Evolutionary conservation across 2,888 invertebrate species (phyloP).

Genomic region (Ormyrus nitidulus): DNA sequence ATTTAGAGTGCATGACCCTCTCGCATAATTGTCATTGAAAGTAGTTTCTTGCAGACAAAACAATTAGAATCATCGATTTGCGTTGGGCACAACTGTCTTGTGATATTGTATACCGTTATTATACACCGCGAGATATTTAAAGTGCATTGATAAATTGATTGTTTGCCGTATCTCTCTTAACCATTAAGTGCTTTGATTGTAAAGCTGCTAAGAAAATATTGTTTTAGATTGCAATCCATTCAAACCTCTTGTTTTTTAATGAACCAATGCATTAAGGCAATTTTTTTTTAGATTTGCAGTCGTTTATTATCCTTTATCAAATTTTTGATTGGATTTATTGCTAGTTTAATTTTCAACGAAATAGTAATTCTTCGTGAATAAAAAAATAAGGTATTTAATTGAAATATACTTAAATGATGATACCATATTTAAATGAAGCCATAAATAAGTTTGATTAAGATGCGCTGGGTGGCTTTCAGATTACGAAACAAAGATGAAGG

Average conservation of each 20-base stretch:
- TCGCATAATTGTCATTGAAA: conserved; percentile 25
- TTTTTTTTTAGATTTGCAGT: not conserved
- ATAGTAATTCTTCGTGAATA: too few species aligned
- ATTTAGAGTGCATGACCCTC: not conserved
- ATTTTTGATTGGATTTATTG: too few species aligned
- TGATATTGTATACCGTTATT: not conserved
- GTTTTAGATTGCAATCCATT: too few species aligned
- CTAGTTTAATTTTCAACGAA: too few species aligned
- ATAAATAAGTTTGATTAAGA: not conserved
- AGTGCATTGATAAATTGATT: conserved; percentile 21
- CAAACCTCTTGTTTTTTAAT: too few species aligned
- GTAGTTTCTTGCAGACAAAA: conserved; percentile 37
- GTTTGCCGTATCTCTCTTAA: not conserved
- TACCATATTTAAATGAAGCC: too few species aligned
- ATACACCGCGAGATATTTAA: not conserved
- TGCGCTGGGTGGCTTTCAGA: not conserved
- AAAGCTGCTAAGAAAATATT: too few species aligned
- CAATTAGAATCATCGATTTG: conserved; percentile 30
- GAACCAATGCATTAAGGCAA: too few species aligned
- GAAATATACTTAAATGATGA: too few species aligned
- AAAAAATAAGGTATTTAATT: too few species aligned
- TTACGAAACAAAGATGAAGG: not conserved
- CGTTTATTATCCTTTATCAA: not conserved
- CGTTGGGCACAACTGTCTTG: not conserved
- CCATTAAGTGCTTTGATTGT: not conserved